Evolutionary conservation across 92 coral and sea anemone species (phyloP).

Genomic region (Blastomussa wellsi): DNA sequence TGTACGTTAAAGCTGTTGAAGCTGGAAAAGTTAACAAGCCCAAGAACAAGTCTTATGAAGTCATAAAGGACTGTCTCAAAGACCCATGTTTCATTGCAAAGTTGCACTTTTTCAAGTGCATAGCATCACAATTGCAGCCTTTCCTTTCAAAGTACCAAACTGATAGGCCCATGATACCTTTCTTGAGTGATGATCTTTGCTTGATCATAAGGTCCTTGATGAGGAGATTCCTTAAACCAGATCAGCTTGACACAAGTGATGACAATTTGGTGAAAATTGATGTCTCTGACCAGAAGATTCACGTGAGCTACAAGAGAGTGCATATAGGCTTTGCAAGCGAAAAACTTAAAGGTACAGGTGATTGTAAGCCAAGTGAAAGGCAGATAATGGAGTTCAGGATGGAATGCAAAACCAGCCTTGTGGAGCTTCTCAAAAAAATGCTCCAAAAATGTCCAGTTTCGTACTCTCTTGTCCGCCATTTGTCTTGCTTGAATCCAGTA

Average conservation of each 20-base stretch:
- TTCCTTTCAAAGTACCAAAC: conserved; percentile 53
- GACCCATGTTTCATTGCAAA: conserved; percentile 31
- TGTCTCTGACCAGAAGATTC: conserved; percentile 32
- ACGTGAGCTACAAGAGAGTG: conserved; percentile 30
- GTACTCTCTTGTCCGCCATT: conserved; percentile 44
- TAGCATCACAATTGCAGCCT: conserved; percentile 49
- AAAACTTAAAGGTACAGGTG: conserved; percentile 27
- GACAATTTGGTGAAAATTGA: conserved; percentile 31
- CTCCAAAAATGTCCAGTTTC: conserved; percentile 42
- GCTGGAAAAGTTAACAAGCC: conserved; percentile 23
- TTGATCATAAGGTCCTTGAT: conserved; percentile 30
- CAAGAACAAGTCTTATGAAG: conserved; percentile 25
- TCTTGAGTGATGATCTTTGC: conserved; percentile 34
- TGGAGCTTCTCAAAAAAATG: conserved; percentile 31
- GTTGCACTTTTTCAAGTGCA: conserved; percentile 40
- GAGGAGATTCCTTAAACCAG: conserved; percentile 32
- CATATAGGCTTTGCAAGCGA: conserved; percentile 45
- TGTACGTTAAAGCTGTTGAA: conserved; percentile 59
- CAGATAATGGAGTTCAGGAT: conserved; percentile 45
- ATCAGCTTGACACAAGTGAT: conserved; percentile 29
- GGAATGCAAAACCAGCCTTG: conserved; percentile 37
- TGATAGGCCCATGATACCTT: conserved; percentile 38
- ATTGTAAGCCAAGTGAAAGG: conserved; percentile 40
- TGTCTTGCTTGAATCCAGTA: conserved; percentile 41
- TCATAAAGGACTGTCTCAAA: conserved; percentile 45